Base-by-base conservation (phyloP, 53 echinoderm and acorn worm species). In the Patiria pectinifera region DNA sequence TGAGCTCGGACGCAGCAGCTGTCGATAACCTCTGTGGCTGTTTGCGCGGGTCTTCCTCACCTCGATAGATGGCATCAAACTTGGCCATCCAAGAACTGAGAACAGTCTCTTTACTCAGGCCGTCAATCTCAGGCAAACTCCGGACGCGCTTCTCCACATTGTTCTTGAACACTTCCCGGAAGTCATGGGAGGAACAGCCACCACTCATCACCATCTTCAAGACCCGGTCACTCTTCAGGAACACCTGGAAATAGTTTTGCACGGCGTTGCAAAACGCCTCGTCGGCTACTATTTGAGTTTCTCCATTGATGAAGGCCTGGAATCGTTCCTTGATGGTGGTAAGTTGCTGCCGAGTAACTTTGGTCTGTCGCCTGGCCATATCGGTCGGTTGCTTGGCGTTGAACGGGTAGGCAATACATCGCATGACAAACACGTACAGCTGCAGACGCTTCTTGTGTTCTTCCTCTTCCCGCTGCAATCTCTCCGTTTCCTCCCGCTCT, bases 231-330 rank as follows among this genome's bases (percentile, higher is more conserved):
- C 96, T 97, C 93, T 98, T 99, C 49, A 99, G 91, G 82, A 99
- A 99, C 60, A 99, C 99, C 80, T 99, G 97, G 82, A 93, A 99
- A 85, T 99, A 99, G 90, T 97, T 99, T 76, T 99, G 97, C 9
- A 98, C 98, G 2, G 98, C 98, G 91, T 98, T 98, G 81, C 99
- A 99, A 81, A 99, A 98, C 59, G 99, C 99, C 79, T 99, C 99
- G 83, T 99, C 99, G 21, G 99, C 99, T 71, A 96, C 96, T 59
- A 96, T 96, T 85, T 95, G 95, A 62, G 96, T 96, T 82, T 96
- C 95, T 58, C 99, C 99, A 91, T 99, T 97, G 85, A 99, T 95
- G 86, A 99, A 99, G 77, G 99, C 94, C 78, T 95, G 97, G 78
- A 97, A 99, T 22, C 97, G 78, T 63, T 97, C 97, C 91, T 99